Percentiles rank a stretch among this genome's conserved stretches.
Evolutionary conservation across 2,797 vertebrate genomes (phyloP).

Genomic region (Chaetophractus vellerosus): DNA sequence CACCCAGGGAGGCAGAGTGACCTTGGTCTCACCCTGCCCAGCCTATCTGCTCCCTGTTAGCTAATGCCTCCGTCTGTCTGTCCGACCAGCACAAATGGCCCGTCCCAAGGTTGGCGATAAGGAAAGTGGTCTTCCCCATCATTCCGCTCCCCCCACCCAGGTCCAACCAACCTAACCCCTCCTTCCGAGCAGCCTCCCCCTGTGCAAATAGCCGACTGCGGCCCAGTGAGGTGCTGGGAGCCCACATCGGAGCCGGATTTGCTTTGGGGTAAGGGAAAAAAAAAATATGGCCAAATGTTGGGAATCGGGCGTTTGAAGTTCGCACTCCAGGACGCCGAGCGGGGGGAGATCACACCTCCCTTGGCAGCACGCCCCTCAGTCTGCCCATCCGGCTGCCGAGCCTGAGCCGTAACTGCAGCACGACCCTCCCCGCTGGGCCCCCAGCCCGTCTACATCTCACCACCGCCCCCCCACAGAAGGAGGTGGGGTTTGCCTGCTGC

Average conservation of each 20-base stretch:
- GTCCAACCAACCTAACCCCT: neutral
- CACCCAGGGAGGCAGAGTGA: fast-evolving
- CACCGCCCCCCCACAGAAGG: constrained; percentile 22
- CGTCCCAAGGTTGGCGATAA: neutral
- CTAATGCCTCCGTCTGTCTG: neutral
- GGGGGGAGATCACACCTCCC: constrained; percentile 80
- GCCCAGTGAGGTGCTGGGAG: constrained; percentile 34
- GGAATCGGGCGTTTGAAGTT: constrained; percentile 74
- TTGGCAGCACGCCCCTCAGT: constrained; percentile 82
- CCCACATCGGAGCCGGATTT: constrained; percentile 25
- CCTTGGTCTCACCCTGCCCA: no score
- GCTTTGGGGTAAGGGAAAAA: constrained; percentile 64
- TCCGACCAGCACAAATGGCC: neutral
- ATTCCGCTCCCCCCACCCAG: neutral
- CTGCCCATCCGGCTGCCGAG: constrained; percentile 80
- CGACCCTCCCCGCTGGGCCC: constrained; percentile 5
- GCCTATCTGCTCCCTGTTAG: neutral
- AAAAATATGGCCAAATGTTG: constrained; percentile 74
- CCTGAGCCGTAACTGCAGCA: neutral
- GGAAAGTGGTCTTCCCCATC: fast-evolving
- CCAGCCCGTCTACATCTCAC: neutral
- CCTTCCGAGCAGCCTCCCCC: neutral
- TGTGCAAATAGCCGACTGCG: neutral
- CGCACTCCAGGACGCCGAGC: constrained; percentile 78
- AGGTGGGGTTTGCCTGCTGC: neutral